Percentiles rank a stretch among this genome's conserved stretches.
Evolutionary conservation across 2,888 invertebrate genomes (phyloP).

Genomic region (Lasioglossum morio): DNA sequence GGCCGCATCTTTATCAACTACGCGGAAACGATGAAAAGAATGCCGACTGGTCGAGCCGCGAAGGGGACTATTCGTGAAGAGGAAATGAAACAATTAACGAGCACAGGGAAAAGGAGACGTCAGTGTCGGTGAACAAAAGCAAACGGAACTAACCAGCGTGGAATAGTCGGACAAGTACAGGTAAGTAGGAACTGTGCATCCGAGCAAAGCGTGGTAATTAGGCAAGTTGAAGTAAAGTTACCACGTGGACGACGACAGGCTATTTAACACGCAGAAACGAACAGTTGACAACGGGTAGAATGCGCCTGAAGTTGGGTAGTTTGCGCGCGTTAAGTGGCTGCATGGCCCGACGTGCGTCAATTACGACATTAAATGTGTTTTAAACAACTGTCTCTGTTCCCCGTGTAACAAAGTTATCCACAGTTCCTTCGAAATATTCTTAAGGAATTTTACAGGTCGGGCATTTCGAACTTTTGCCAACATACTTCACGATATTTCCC

Average conservation of each 20-base stretch:
- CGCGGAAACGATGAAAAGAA: not conserved
- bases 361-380: not conserved
- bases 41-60: not conserved
- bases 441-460: not conserved
- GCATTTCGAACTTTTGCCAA: no score
- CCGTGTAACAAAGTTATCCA: no score
- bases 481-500: no score
- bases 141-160: not conserved
- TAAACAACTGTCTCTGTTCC: not conserved
- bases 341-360: not conserved
- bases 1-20: not conserved
- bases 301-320: not conserved
- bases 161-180: conserved; percentile 10
- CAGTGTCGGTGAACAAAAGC: not conserved
- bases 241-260: conserved; percentile 4
- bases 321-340: not conserved
- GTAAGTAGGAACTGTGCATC: not conserved
- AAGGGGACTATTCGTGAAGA: not conserved
- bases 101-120: not conserved
- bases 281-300: conserved; percentile 1
- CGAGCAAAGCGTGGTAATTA: conserved; percentile 27
- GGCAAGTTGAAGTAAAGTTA: conserved; percentile 19
- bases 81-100: conserved; percentile 1
- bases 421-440: not conserved
- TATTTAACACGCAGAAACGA: conserved; percentile 20